These are phyloP conservation scores for Huso huso DNA, from an alignment of 2,797 vertebrate species.

Conservation along the genomic window DNA sequence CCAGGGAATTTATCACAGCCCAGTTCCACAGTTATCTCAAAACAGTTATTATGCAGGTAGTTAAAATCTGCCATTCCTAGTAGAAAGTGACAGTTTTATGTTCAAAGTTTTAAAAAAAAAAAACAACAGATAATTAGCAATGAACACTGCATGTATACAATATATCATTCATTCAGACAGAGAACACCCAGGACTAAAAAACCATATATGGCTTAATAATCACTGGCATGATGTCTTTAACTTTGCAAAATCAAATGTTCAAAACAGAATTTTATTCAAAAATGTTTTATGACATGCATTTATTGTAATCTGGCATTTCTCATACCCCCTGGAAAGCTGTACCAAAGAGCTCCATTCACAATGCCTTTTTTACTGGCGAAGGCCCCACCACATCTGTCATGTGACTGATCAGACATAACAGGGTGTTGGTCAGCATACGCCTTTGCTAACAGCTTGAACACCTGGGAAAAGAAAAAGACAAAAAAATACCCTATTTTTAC, in stretches of 20 bases:
- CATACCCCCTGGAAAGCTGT: slow-evolving; percentile 93
- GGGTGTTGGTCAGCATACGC: slow-evolving; percentile 81
- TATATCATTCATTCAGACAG: no score
- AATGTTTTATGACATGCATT: no score
- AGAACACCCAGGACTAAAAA: no score
- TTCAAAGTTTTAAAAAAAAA: no score
- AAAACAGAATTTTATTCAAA: no score
- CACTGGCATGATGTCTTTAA: no score
- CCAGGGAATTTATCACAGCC: slow-evolving; percentile 92
- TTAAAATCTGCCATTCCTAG: slow-evolving; percentile 97
- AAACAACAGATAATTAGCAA: no score
- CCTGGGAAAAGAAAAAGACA: slow-evolving; percentile 41
- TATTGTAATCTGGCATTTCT: no score
- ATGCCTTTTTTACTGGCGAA: slow-evolving; percentile 77
- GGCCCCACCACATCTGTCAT: slow-evolving; percentile 79
- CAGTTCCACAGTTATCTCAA: slow-evolving; percentile 91
- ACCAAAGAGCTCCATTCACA: slow-evolving; percentile 92
- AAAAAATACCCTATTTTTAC: no score
- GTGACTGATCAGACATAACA: slow-evolving; percentile 81
- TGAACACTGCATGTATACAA: no score
- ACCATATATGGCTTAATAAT: no score
- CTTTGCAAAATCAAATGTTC: no score
- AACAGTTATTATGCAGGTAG: slow-evolving; percentile 92
- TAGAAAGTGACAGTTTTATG: background rate
- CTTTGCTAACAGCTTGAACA: slow-evolving; percentile 81